Evolutionary conservation across 2,113 vertebrate genomes (phyloP).

Genomic region (Pluvianellus socialis): DNA sequence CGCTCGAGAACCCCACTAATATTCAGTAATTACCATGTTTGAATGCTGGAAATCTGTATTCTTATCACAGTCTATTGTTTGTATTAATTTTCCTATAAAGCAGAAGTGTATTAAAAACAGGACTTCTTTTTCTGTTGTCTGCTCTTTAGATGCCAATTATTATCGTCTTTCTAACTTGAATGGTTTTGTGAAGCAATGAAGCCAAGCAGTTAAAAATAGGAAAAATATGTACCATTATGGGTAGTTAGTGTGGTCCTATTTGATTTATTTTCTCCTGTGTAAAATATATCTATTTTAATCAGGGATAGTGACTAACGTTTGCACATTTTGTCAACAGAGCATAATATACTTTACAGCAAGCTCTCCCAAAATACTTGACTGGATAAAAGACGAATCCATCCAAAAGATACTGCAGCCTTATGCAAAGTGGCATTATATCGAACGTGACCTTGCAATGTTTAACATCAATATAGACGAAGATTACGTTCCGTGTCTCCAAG

Average conservation of each 20-base stretch:
- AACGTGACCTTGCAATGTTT: constrained; percentile 92
- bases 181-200: neutral
- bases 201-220: neutral
- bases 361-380: constrained; percentile 88
- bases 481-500: constrained; percentile 95
- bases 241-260: neutral
- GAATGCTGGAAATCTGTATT: neutral
- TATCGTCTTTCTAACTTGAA: neutral
- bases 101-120: neutral
- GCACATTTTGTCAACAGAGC: constrained; percentile 78
- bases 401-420: constrained; percentile 90
- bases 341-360: constrained; percentile 93
- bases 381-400: constrained; percentile 86
- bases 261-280: neutral
- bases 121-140: neutral
- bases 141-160: neutral
- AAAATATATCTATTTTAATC: neutral
- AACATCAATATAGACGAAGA: constrained; percentile 95
- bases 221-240: neutral
- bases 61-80: neutral
- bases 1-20: neutral
- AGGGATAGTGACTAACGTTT: neutral
- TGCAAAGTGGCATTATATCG: constrained; percentile 96
- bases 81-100: neutral
- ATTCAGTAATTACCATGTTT: neutral